Evolutionary conservation across 2,888 invertebrate genomes (phyloP), one percentile per base, ranked within the genome.

Genomic region (Coenonympha glycerion): DNA sequence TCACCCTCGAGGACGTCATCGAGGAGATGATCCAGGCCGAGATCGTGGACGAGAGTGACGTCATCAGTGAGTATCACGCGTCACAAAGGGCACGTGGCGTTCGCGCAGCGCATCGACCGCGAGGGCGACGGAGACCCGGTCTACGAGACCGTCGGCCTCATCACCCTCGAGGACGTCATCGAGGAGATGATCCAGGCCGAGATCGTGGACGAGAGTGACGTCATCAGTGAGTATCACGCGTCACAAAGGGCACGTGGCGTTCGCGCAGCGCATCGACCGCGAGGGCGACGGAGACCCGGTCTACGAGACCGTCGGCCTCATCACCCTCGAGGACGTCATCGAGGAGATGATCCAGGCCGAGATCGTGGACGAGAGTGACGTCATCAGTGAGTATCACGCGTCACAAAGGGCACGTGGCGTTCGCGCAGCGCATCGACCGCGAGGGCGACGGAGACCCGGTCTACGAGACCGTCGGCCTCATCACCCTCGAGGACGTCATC

Each of bases 11-110:
- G 73, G 99, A 99, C 84, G 98, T 99, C 59, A 99, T 99, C 60
- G 99, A 99, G 73, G 99, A 99, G 84, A 91, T 99, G 71, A 97
- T 99, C 49, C 98, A 99, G 75, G 95, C 98, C 0, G 99, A 99
- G 88, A 99, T 99, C 64, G 94, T 98, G 62, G 99, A 99, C 77
- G 99, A 99, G 83, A 98, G 98, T 0, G 99, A 99, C 77, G 97
- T 97, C 6, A 92, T 95, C 73, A 93, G 97, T 93, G 86, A 93
- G 92, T 90, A 26, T 13, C n/a, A n/a, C 13, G 9, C 39, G 9
- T 9, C 24, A 26, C 24, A 9, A 26, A 9, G 24, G 24, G 24
- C 9, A 6, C 24, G n/a, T n/a, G n/a, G 98, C 98, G 81, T 96
- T 96, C 2, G 98, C 92, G 53, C 98, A 91, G 51, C 91, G 74